These are phyloP conservation scores for Petrophora chlorosata DNA, from an alignment of 2,888 invertebrate genomes.

Conservation along the genomic window DNA sequence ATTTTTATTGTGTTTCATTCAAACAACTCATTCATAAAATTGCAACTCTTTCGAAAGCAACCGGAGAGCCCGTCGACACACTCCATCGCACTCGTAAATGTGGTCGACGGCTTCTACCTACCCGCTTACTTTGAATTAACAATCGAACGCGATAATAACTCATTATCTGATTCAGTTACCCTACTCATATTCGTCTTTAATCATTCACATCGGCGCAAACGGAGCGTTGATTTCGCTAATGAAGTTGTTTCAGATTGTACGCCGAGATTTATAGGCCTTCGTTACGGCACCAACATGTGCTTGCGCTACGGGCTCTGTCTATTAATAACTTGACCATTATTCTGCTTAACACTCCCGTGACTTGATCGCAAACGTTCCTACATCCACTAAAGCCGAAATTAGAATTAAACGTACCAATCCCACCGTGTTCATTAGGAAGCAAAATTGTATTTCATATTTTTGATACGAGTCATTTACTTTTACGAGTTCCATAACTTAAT, in stretches of 20 bases:
- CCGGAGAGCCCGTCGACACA: conserved; percentile 63
- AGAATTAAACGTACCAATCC: conserved; percentile 43
- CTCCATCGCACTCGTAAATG: conserved; percentile 63
- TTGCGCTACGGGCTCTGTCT: conserved; percentile 63
- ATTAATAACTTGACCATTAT: conserved; percentile 73
- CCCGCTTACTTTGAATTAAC: conserved; percentile 48
- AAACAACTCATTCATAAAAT: conserved; percentile 82
- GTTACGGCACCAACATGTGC: conserved; percentile 70
- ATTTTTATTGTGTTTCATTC: conserved; percentile 78
- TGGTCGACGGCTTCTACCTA: conserved; percentile 44
- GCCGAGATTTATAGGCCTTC: conserved; percentile 66
- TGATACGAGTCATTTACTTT: conserved; percentile 37
- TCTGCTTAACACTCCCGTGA: conserved; percentile 63
- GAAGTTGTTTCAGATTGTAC: conserved; percentile 73
- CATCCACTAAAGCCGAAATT: conserved; percentile 53
- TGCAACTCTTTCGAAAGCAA: conserved; percentile 70
- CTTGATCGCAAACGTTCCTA: conserved; percentile 61
- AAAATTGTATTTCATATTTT: conserved; percentile 27
- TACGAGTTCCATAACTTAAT: conserved; percentile 34
- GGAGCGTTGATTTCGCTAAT: conserved; percentile 67
- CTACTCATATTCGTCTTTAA: conserved; percentile 50
- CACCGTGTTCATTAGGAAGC: conserved; percentile 27
- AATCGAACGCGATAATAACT: conserved; percentile 46
- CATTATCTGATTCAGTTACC: conserved; percentile 46
- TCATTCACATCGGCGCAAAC: conserved; percentile 50